Evolutionary conservation across 2,113 vertebrate species (phyloP), one percentile per base, ranked within the genome.

Genomic region (Scartelaos histophorus): DNA sequence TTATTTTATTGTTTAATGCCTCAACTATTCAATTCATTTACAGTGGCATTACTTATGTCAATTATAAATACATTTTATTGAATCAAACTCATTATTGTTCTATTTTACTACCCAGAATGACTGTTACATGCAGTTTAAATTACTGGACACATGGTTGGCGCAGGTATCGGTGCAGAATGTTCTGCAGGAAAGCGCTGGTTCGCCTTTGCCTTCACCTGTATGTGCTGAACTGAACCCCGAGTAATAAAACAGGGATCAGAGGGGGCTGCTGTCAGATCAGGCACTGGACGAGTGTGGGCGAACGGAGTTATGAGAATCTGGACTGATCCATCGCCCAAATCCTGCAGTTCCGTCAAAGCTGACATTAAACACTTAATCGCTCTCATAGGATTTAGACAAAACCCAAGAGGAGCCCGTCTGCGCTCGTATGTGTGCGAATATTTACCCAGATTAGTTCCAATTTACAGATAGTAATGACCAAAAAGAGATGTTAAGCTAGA

Each of bases 161-260:
- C 61, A 64, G 61, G 29, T 64, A 11, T 38, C n/a, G 34, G 60
- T 58, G 71, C 22, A 12, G 67, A 17, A 58, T 64, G 61, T 57
- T 0, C 74, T 3, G 17, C 67, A 16, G 66, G 13, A 43, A 1
- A 45, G 46, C 16, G 3, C 47, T 49, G 0, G 34, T 12, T 66
- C 5, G 71, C 74, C 45, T 0, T 49, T 65, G 67, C 60, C 1
- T n/a, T 69, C 13, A 60, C 53, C 22, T 25, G 12, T 29, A 22
- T 10, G 56, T 13, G 21, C 56, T 24, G 46, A 11, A 46, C 64
- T 7, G 60, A 69, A 69, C 54, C 16, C 3, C 3, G 1, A 51
- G 78, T 64, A 85, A 88, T 88, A 86, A 87, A 90, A 80, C 62
- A 0, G 24, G 73, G 81, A 84, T 89, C 67, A 82, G 34, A 78